These are phyloP conservation scores for Porites divaricata DNA, from an alignment of 92 coral and sea anemone species.

Conservation along the genomic window DNA sequence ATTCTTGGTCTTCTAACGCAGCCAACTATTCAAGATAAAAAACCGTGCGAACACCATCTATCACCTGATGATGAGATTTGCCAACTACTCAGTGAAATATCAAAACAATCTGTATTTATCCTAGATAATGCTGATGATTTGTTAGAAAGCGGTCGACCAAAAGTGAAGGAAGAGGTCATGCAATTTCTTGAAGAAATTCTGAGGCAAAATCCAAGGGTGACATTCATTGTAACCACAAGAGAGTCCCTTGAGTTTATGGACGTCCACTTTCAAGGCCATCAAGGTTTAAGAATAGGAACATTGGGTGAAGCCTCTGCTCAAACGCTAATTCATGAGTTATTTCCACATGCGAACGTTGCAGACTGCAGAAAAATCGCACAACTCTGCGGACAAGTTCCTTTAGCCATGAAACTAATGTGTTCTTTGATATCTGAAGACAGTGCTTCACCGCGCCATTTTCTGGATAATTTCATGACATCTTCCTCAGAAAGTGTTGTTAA, in stretches of 20 bases:
- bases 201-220: not conserved
- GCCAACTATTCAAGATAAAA: not conserved
- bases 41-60: not conserved
- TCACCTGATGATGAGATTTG: not conserved
- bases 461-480: not conserved
- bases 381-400: constrained; percentile 31
- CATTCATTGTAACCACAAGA: constrained; percentile 17
- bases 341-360: not conserved
- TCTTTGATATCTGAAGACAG: not conserved
- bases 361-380: not conserved
- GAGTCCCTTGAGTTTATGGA: constrained; percentile 2
- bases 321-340: not conserved
- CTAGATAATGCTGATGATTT: not conserved
- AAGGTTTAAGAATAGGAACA: not conserved
- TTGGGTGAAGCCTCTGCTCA: not conserved
- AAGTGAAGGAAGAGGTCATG: constrained; percentile 12
- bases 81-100: not conserved
- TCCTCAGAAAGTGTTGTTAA: not conserved
- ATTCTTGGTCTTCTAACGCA: not conserved
- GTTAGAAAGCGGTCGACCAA: not conserved
- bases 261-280: not conserved
- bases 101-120: not conserved
- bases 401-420: constrained; percentile 27
- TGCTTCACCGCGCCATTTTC: not conserved
- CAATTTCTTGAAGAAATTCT: constrained; percentile 17